These are phyloP conservation scores for Echinometra lucunter DNA, from an alignment of 53 echinoderm and acorn worm species.

Conservation along the genomic window DNA sequence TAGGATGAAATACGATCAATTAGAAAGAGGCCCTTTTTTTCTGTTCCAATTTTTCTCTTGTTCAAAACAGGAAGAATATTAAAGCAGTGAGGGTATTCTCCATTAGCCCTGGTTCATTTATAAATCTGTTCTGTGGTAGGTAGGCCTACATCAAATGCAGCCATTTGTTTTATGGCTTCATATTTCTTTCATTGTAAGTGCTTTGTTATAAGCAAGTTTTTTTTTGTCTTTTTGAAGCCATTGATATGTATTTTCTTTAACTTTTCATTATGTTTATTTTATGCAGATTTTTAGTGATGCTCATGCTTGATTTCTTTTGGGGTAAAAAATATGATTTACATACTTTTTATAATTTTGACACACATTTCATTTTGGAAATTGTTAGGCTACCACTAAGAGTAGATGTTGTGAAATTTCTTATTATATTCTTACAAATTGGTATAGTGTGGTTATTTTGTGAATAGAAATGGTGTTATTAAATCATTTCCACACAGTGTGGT, in stretches of 20 bases:
- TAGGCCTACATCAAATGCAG: background rate
- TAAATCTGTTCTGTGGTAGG: background rate
- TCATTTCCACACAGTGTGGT: too few relatives aligned
- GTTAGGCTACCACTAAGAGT: too few relatives aligned
- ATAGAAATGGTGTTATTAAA: too few relatives aligned
- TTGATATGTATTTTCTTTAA: too few relatives aligned
- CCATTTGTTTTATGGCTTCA: background rate
- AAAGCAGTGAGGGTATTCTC: background rate
- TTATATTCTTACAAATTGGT: too few relatives aligned
- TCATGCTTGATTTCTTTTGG: too few relatives aligned
- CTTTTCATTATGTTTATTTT: background rate
- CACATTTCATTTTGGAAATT: too few relatives aligned
- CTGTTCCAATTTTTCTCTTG: background rate
- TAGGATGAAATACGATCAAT: constrained; percentile 50
- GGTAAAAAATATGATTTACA: too few relatives aligned
- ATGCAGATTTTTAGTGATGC: too few relatives aligned
- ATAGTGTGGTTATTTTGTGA: too few relatives aligned
- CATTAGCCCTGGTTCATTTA: background rate
- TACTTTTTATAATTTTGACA: too few relatives aligned
- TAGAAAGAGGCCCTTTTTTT: constrained; percentile 17
- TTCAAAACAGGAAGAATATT: constrained; percentile 24
- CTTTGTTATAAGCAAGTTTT: background rate
- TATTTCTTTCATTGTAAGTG: background rate
- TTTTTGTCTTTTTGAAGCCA: background rate
- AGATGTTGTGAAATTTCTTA: too few relatives aligned